These are phyloP conservation scores for Entomyzon cyanotis DNA, from an alignment of 2,113 vertebrate genomes.

Conservation along the genomic window DNA sequence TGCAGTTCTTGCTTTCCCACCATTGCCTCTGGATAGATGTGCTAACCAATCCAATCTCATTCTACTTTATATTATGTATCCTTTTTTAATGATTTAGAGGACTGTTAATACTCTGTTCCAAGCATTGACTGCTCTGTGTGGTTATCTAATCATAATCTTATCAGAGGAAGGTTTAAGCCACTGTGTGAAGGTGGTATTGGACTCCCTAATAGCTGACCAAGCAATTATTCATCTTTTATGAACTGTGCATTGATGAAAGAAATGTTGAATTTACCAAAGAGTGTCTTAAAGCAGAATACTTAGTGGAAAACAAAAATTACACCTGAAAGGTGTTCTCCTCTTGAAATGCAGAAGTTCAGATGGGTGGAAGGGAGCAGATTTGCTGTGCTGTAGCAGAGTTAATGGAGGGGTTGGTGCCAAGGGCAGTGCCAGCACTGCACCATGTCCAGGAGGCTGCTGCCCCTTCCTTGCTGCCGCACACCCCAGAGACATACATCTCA, in stretches of 20 bases:
- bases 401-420: background rate
- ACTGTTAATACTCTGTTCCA: background rate
- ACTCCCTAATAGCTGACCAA: background rate
- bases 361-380: background rate
- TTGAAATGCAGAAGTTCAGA: background rate
- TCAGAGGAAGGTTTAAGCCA: background rate
- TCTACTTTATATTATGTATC: background rate
- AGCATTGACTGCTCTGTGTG: background rate
- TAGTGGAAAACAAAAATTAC: background rate
- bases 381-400: background rate
- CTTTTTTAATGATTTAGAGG: background rate
- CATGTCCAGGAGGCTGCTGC: accelerated
- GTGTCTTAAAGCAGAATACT: background rate
- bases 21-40: background rate
- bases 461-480: background rate
- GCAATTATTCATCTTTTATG: background rate
- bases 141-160: background rate
- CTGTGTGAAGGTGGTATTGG: background rate
- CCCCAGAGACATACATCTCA: background rate
- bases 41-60: background rate
- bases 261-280: background rate
- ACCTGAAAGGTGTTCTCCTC: background rate
- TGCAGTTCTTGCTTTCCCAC: background rate
- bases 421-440: background rate
- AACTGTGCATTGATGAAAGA: background rate